phyloP scores from a whole-genome alignment of 2,888 invertebrate species.

The Dynastes hyllus region DNA sequence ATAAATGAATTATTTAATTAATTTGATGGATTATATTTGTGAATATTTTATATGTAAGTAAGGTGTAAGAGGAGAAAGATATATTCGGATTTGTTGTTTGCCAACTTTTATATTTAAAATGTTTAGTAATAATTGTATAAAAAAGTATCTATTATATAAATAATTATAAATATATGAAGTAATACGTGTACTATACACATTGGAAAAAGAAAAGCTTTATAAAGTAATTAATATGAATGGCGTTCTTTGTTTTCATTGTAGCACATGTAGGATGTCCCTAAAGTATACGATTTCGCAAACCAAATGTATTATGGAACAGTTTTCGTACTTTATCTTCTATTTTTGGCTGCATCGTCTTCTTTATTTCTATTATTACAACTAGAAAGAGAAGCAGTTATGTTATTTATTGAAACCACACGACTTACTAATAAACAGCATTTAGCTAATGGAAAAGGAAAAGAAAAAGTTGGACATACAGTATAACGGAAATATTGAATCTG shows the following conservation, averaged over 20 bases:
- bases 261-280: too few species aligned
- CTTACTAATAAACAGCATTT: too few species aligned
- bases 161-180: slow-evolving; percentile 21
- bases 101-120: slow-evolving; percentile 48
- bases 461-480: too few species aligned
- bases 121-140: slow-evolving; percentile 37
- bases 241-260: background rate
- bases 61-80: slow-evolving; percentile 38
- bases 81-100: slow-evolving; percentile 51
- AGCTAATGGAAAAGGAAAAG: too few species aligned
- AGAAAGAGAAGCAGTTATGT: too few species aligned
- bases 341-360: too few species aligned
- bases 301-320: too few species aligned
- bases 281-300: too few species aligned
- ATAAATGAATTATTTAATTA: slow-evolving; percentile 33
- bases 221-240: slow-evolving; percentile 15
- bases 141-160: slow-evolving; percentile 27
- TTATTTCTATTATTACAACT: too few species aligned
- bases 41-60: slow-evolving; percentile 52
- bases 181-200: slow-evolving; percentile 35
- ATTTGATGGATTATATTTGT: slow-evolving; percentile 40
- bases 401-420: too few species aligned
- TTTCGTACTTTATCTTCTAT: too few species aligned
- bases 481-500: too few species aligned
- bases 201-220: slow-evolving; percentile 39